Percentiles rank a stretch among this genome's conserved stretches.
phyloP scores from a whole-genome alignment of 2,888 invertebrate species.

The Thumatha senex region DNA sequence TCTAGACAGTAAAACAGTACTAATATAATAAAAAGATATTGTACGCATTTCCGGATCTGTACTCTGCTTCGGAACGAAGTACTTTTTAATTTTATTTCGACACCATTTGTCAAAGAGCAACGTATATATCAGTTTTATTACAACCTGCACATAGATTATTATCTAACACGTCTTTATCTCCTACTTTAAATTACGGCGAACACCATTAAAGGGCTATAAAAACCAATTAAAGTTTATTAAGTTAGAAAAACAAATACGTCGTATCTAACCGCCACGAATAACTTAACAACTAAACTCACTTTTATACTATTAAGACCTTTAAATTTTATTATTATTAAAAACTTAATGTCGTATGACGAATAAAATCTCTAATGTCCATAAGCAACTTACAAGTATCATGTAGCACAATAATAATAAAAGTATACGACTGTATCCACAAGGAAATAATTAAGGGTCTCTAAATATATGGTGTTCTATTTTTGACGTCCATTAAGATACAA shows the following conservation, averaged over 20 bases:
- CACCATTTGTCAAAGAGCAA: neutral
- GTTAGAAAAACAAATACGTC: conserved; percentile 11
- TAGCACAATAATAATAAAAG: conserved; percentile 8
- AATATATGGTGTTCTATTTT: neutral
- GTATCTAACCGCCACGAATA: conserved; percentile 9
- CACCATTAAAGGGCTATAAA: conserved; percentile 16
- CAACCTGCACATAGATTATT: neutral
- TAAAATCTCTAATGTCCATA: conserved; percentile 14
- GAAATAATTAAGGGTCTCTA: conserved; percentile 8
- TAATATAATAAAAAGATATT: no score
- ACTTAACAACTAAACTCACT: conserved; percentile 10
- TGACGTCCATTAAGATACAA: no score
- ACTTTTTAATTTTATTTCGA: neutral
- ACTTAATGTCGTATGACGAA: conserved; percentile 22
- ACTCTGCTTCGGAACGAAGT: neutral
- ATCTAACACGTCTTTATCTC: neutral
- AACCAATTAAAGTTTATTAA: conserved; percentile 12
- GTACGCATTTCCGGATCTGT: neutral
- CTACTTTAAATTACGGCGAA: neutral
- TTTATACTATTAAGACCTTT: conserved; percentile 13
- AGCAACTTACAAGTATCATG: conserved; percentile 1
- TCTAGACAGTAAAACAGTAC: no score
- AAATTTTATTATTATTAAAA: conserved; percentile 19
- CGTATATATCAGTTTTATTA: neutral
- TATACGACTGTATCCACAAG: conserved; percentile 1